Base-by-base conservation (phyloP, 64 coral and sea anemone genomes). In the Trachythela sp. region DNA sequence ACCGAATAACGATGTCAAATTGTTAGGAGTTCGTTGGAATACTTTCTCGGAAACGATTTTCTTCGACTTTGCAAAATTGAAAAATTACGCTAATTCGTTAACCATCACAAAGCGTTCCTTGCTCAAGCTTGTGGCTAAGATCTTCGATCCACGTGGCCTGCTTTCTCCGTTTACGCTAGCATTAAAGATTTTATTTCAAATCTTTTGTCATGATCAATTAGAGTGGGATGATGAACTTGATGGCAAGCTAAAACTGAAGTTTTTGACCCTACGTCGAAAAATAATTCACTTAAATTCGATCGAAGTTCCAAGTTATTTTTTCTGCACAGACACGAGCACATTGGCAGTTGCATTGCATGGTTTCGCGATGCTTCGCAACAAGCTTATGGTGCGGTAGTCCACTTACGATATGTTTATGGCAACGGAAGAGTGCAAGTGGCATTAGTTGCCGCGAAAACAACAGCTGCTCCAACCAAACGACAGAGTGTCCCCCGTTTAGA, bases 351-450 rank as follows among this genome's bases (percentile, higher is more conserved):
- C 67, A 32, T 26, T 88, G 36, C 86, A 88, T 70, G 59, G 86
- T 40, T 88, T 88, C 67, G 86, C 26, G 86, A 88, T 52, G 56
- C 86, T 13, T 88, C 86, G 58, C 67, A 88, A 45, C 54, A 88
- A 20, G 86, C 59, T 13, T 88, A 88, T 36, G 54, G 35, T 39
- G 86, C 86, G 6, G 59, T 88, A 40, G 38, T 88, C 0, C 67
- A 88, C 31, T 32, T 88, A 0, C 13, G 59, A 17, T 71, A 52
- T 33, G 32, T 37, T 48, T 88, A 88, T 48, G 39, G 76, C 45
- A 58, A 88, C 50, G 87, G 68, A 34, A 58, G 39, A 75, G 64
- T 88, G 7, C 8, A 26, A 30, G 64, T 88, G 24, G 31, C 48
- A 34, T 40, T 75, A 40, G 40, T 88, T 14, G 29, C 76, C 2